Percentiles rank a stretch among this genome's conserved stretches.
Evolutionary conservation across 2,797 vertebrate genomes (phyloP).

Genomic region (Vipera ursinii): DNA sequence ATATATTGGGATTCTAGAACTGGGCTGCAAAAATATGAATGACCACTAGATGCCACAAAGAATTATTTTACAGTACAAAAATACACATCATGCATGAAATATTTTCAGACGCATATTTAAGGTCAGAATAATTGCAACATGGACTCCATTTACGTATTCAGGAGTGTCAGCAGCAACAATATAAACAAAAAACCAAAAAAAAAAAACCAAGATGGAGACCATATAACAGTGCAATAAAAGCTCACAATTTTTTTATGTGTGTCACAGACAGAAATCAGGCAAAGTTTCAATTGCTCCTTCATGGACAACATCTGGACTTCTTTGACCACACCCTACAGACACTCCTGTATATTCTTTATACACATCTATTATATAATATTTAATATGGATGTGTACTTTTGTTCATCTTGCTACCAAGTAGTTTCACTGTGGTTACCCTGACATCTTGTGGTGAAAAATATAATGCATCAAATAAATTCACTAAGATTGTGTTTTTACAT

Average conservation of each 20-base stretch:
- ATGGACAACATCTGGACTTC: not conserved
- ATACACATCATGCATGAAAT: not conserved
- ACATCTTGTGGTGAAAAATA: slow-evolving; percentile 57
- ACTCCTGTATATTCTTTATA: not conserved
- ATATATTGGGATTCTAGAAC: not conserved
- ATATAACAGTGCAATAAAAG: not conserved
- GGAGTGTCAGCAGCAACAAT: not conserved
- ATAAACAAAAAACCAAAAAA: not conserved
- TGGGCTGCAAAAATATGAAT: not conserved
- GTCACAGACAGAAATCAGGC: not conserved
- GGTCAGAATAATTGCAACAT: not conserved
- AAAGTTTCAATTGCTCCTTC: not conserved
- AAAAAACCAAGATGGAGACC: not conserved
- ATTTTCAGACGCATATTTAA: not conserved
- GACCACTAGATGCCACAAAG: not conserved
- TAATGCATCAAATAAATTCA: not conserved
- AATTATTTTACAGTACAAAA: not conserved
- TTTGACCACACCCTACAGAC: not conserved
- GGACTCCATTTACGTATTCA: not conserved
- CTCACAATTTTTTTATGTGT: not conserved
- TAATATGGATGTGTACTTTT: not conserved
- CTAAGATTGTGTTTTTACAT: not conserved
- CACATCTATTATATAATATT: not conserved
- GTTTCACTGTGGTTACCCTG: slow-evolving; percentile 42
- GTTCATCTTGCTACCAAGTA: fast-evolving